Percentiles rank a stretch among this genome's conserved stretches.
Conservation (phyloP, 2,113 vertebrate species). For the Bubo scandiacus region DNA sequence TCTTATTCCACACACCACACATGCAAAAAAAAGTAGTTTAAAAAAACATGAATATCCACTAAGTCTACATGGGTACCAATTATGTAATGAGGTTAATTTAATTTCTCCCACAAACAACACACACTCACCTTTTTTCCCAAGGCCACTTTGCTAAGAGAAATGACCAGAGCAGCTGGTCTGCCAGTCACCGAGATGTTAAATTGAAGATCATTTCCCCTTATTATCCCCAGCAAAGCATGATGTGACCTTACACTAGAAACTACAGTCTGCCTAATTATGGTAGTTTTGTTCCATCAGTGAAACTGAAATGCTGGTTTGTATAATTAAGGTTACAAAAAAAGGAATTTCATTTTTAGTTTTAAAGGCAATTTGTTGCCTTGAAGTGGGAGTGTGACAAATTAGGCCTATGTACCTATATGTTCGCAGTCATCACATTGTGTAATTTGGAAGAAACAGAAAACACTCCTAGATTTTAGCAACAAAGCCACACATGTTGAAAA, state of each 20-base stretch:
- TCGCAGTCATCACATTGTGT: background rate
- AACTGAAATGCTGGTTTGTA: slow-evolving; percentile 19
- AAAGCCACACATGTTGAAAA: background rate
- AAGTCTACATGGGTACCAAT: background rate
- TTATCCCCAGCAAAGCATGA: slow-evolving; percentile 57
- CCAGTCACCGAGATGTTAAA: slow-evolving; percentile 55
- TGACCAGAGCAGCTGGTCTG: slow-evolving; percentile 54
- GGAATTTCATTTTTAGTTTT: slow-evolving; percentile 28
- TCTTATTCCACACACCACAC: background rate
- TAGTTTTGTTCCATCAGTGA: slow-evolving; percentile 52
- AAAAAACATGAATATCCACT: background rate
- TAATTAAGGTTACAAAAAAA: slow-evolving; percentile 32
- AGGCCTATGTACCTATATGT: background rate
- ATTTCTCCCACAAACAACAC: slow-evolving; percentile 20
- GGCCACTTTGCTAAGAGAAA: slow-evolving; percentile 37
- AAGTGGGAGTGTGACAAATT: background rate
- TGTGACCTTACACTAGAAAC: slow-evolving; percentile 59
- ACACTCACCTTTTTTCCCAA: background rate
- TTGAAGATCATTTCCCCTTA: slow-evolving; percentile 66
- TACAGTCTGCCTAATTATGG: slow-evolving; percentile 49
- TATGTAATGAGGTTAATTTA: background rate
- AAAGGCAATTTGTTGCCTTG: slow-evolving; percentile 37
- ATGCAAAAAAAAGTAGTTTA: background rate
- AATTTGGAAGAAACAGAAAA: slow-evolving; percentile 1
- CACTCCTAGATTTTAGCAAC: background rate